Evolutionary conservation across 2,113 vertebrate genomes (phyloP).

Genomic region (Phylloscopus trochilus): DNA sequence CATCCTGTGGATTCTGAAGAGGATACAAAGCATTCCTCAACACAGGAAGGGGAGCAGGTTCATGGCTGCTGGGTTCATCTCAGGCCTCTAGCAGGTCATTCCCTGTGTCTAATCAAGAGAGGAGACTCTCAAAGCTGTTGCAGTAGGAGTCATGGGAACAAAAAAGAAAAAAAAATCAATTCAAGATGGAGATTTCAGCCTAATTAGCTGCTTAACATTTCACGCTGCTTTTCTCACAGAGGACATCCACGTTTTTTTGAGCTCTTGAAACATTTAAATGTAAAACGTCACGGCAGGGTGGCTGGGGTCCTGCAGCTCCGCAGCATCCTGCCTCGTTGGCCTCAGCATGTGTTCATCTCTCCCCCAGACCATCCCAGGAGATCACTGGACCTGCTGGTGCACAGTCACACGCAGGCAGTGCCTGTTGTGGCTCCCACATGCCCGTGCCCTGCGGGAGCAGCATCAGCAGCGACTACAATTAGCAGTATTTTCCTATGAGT

Average conservation of each 20-base stretch:
- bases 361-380: background rate
- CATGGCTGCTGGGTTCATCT: background rate
- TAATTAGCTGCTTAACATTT: constrained; percentile 14
- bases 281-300: fast-evolving
- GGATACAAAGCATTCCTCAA: background rate
- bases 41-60: background rate
- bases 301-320: background rate
- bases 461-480: fast-evolving
- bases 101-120: background rate
- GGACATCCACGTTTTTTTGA: background rate
- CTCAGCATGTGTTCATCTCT: background rate
- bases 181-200: background rate
- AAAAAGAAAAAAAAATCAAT: background rate
- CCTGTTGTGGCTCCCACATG: background rate
- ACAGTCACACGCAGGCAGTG: background rate
- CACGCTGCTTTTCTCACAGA: background rate
- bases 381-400: background rate
- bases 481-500: background rate
- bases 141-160: background rate
- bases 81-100: background rate
- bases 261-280: background rate
- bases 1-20: background rate
- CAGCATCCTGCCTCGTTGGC: background rate
- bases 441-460: background rate
- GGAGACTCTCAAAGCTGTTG: background rate